These are phyloP conservation scores for Terebella lapidaria DNA, from an alignment of 2,888 invertebrate species.

Conservation along the genomic window DNA sequence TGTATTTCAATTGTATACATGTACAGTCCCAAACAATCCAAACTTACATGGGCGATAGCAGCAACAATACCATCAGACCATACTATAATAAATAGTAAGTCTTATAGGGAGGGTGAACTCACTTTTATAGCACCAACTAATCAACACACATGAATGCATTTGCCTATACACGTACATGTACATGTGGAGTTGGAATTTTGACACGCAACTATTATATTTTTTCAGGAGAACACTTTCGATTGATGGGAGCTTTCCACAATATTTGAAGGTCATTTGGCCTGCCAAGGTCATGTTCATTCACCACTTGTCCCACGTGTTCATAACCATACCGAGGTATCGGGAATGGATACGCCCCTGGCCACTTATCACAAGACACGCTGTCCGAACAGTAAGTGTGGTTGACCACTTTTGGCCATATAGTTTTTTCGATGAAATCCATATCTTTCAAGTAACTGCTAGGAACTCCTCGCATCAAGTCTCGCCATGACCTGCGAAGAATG, in stretches of 20 bases:
- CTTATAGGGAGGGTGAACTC: too few relatives aligned
- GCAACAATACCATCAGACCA: too few relatives aligned
- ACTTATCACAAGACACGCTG: constrained; percentile 27
- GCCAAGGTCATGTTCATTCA: constrained; percentile 17
- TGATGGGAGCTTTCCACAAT: constrained; percentile 11
- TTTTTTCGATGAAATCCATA: constrained; percentile 23
- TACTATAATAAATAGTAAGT: too few relatives aligned
- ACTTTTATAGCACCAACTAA: too few relatives aligned
- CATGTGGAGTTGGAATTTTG: too few relatives aligned
- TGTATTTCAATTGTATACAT: too few relatives aligned
- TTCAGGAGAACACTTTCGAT: constrained; percentile 6
- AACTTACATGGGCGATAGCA: too few relatives aligned
- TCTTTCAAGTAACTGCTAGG: constrained; percentile 22
- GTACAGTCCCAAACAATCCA: too few relatives aligned
- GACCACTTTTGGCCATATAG: constrained; percentile 25
- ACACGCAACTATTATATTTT: too few relatives aligned
- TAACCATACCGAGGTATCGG: constrained; percentile 21
- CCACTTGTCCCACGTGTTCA: constrained; percentile 27
- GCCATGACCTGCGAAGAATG: constrained; percentile 21
- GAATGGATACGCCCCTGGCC: constrained; percentile 23
- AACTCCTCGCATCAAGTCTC: constrained; percentile 20
- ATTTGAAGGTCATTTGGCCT: constrained; percentile 14
- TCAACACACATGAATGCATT: too few relatives aligned
- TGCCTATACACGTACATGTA: too few relatives aligned
- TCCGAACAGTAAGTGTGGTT: constrained; percentile 24